A percentile compares a stretch with the other conserved stretches of the same genome.
phyloP scores from a whole-genome alignment of 1,140 invertebrate species.

The Cotesia typhae region DNA sequence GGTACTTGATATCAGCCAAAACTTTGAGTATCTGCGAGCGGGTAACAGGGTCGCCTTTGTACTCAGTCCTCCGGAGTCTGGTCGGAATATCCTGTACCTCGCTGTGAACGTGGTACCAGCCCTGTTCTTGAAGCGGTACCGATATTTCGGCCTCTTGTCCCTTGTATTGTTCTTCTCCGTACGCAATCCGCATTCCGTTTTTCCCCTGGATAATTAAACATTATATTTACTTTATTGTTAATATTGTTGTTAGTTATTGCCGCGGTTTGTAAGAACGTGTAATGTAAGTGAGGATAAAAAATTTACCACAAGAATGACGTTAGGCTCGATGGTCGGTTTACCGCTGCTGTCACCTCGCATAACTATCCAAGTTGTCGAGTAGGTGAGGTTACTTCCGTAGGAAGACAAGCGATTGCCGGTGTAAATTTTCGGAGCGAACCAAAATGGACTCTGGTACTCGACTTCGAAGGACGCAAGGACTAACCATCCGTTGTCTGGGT shows the following conservation, averaged over 20 bases:
- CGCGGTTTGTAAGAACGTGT: not conserved
- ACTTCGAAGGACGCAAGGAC: constrained; percentile 74
- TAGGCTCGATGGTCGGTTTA: constrained; percentile 82
- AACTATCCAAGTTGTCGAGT: constrained; percentile 84
- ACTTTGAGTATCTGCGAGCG: constrained; percentile 84
- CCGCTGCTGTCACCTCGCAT: constrained; percentile 90
- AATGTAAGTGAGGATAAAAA: constrained; percentile 19
- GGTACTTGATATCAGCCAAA: constrained; percentile 78
- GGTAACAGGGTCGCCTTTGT: constrained; percentile 72
- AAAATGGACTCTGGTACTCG: constrained; percentile 83
- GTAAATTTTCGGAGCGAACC: constrained; percentile 83
- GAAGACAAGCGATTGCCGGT: constrained; percentile 78
- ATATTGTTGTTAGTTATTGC: not conserved
- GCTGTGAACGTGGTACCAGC: constrained; percentile 78
- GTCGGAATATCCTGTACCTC: constrained; percentile 70
- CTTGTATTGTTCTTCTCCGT: constrained; percentile 72
- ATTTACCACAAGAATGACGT: constrained; percentile 84
- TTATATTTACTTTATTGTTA: constrained; percentile 28
- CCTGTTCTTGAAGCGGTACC: constrained; percentile 73
- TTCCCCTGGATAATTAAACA: constrained; percentile 60
- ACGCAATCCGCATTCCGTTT: constrained; percentile 79
- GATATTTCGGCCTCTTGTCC: constrained; percentile 70
- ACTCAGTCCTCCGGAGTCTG: constrained; percentile 68
- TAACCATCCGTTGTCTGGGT: constrained; percentile 67
- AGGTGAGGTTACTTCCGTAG: constrained; percentile 85